Evolutionary conservation across 2,113 vertebrate species (phyloP).

Genomic region (Corydoras sp.): DNA sequence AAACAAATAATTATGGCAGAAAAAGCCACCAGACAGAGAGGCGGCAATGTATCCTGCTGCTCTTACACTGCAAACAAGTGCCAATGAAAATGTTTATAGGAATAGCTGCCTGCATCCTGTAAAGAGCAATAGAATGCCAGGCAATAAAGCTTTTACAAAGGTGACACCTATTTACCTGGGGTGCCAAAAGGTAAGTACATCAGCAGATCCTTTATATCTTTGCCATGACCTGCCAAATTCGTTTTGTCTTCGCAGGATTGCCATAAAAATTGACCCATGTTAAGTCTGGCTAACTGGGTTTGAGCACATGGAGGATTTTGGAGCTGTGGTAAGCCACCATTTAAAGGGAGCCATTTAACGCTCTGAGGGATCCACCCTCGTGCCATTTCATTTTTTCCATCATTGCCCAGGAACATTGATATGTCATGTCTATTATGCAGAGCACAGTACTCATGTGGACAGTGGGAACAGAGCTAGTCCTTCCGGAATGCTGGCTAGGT

Average conservation of each 20-base stretch:
- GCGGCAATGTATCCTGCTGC: constrained; percentile 26
- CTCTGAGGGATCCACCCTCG: constrained; percentile 22
- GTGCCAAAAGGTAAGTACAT: constrained; percentile 34
- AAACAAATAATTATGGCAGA: constrained; percentile 17
- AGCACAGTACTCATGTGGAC: background rate
- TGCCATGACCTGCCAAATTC: constrained; percentile 9
- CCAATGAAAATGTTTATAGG: constrained; percentile 41
- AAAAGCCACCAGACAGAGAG: constrained; percentile 31
- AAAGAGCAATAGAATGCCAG: constrained; percentile 26
- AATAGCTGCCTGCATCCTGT: constrained; percentile 38
- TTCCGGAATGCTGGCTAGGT: background rate
- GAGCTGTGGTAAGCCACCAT: constrained; percentile 39
- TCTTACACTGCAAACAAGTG: constrained; percentile 29
- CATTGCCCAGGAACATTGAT: constrained; percentile 15
- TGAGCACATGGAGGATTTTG: constrained; percentile 20
- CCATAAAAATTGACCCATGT: background rate
- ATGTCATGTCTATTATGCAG: background rate
- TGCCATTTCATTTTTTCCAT: background rate
- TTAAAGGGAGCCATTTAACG: constrained; percentile 30
- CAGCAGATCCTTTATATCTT: constrained; percentile 18
- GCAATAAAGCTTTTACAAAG: constrained; percentile 38
- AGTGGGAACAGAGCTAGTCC: constrained; percentile 8
- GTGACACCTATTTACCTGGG: constrained; percentile 35
- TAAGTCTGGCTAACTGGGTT: background rate
- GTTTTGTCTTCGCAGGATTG: constrained; percentile 1